Evolutionary conservation across 2,797 vertebrate species (phyloP).

Genomic region (Schizopygopsis malacanthus): DNA sequence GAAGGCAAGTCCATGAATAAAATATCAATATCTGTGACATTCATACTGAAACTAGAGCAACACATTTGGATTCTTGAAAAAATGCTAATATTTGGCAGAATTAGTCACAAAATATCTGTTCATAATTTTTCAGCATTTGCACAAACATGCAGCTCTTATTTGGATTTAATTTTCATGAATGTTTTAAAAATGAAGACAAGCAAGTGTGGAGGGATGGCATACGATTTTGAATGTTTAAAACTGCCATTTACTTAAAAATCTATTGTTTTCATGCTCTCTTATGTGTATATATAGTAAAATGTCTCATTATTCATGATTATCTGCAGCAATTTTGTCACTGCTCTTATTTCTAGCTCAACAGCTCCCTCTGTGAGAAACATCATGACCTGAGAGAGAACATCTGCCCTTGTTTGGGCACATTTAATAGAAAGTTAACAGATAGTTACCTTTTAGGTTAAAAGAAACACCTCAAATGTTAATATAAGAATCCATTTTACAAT

Average conservation of each 20-base stretch:
- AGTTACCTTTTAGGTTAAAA: slow-evolving; percentile 39
- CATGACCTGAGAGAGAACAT: slow-evolving; percentile 52
- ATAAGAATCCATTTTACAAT: neutral
- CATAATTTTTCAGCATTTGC: neutral
- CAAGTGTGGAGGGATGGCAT: neutral
- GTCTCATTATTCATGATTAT: slow-evolving; percentile 44
- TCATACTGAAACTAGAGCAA: neutral
- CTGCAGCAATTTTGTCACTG: slow-evolving; percentile 48
- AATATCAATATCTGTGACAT: slow-evolving; percentile 28
- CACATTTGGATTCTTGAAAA: neutral
- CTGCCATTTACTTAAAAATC: neutral
- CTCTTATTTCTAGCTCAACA: slow-evolving; percentile 74
- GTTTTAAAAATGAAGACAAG: neutral
- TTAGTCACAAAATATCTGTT: neutral
- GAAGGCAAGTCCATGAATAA: slow-evolving; percentile 24
- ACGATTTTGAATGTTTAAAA: neutral
- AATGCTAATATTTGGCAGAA: neutral
- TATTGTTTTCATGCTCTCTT: slow-evolving; percentile 45
- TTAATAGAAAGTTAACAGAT: slow-evolving; percentile 50
- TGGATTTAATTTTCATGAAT: neutral
- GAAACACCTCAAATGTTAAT: neutral
- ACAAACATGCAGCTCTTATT: neutral
- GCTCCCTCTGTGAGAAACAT: slow-evolving; percentile 78
- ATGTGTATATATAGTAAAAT: neutral
- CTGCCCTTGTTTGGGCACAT: slow-evolving; percentile 47